These are phyloP conservation scores for Ptychobarbus kaznakovi DNA, from an alignment of 2,797 vertebrate genomes.

Conservation along the genomic window DNA sequence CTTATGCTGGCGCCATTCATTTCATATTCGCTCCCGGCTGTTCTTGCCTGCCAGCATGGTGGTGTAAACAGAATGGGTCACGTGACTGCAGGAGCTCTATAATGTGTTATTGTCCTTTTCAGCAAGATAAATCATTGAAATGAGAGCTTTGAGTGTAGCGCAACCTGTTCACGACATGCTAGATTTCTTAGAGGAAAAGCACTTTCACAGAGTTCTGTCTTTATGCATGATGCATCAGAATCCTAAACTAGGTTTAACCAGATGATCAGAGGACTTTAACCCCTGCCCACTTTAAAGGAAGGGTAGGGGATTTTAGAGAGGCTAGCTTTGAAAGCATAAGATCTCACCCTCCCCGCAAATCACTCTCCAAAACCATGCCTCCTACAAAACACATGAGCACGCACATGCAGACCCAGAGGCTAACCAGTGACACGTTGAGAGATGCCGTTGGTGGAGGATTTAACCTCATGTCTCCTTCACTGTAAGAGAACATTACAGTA, in stretches of 20 bases:
- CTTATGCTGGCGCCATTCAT: too few species aligned
- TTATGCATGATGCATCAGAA: not conserved
- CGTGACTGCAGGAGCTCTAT: too few species aligned
- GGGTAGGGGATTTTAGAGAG: not conserved
- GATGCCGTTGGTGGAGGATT: not conserved
- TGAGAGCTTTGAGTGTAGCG: not conserved
- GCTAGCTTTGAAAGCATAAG: not conserved
- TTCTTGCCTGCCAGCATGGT: too few species aligned
- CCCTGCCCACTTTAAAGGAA: not conserved
- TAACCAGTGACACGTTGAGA: not conserved
- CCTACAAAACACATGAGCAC: not conserved
- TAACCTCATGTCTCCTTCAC: not conserved
- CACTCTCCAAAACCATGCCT: not conserved
- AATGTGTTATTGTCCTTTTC: not conserved
- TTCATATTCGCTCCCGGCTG: too few species aligned
- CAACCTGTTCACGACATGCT: not conserved
- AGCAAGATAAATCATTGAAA: not conserved
- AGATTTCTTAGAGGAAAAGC: not conserved
- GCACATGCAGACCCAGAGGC: not conserved
- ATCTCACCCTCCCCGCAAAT: not conserved
- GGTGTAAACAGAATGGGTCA: too few species aligned
- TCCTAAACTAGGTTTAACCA: not conserved
- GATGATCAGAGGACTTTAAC: constrained; percentile 12
- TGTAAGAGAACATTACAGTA: not conserved
- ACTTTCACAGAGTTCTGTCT: not conserved